phyloP scores from a whole-genome alignment of 2,797 vertebrate genomes.

The Serranus cabrilla region DNA sequence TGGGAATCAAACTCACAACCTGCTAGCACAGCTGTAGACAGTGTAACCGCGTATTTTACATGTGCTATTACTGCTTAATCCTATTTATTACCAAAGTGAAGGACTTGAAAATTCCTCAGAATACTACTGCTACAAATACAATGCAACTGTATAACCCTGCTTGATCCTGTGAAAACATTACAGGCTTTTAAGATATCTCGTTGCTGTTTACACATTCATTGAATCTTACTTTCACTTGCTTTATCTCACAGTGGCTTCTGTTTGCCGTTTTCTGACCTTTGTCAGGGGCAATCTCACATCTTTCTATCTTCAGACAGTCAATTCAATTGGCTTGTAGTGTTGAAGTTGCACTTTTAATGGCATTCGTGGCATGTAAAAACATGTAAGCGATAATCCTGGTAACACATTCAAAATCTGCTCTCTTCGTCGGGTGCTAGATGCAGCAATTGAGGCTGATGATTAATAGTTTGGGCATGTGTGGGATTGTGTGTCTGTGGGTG shows the following conservation, averaged over 20 bases:
- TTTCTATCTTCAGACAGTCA: slow-evolving; percentile 28
- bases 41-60: background rate
- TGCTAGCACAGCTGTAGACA: background rate
- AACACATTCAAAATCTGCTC: background rate
- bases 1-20: no score
- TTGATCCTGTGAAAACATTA: background rate
- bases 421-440: background rate
- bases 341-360: background rate
- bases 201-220: background rate
- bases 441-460: slow-evolving; percentile 19
- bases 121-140: background rate
- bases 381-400: background rate
- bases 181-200: background rate
- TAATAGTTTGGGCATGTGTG: slow-evolving; percentile 41
- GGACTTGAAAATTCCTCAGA: background rate
- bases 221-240: slow-evolving; percentile 11
- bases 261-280: slow-evolving; percentile 36
- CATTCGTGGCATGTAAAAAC: background rate
- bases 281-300: slow-evolving; percentile 10
- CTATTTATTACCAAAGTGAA: background rate
- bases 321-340: background rate
- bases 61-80: background rate
- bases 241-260: slow-evolving; percentile 8
- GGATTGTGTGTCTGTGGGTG: slow-evolving; percentile 37
- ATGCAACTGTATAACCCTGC: background rate